Conservation (phyloP, 2,797 vertebrate genomes). For the Myripristis jacobus region DNA sequence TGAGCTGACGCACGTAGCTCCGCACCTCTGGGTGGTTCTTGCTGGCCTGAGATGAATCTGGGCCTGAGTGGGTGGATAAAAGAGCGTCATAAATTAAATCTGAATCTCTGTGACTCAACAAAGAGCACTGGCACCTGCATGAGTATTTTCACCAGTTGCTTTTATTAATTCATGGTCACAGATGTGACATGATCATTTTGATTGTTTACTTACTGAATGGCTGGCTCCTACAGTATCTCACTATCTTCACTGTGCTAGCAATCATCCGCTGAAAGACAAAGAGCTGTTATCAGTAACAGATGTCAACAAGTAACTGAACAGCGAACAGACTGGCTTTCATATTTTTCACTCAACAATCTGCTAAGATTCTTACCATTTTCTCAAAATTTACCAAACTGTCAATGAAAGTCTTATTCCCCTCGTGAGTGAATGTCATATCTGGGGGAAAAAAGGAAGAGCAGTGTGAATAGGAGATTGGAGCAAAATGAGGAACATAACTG, state of each 20-base stretch:
- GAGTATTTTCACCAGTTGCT: neutral
- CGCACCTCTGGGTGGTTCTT: conserved; percentile 96
- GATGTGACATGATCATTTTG: neutral
- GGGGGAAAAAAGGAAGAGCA: conserved; percentile 22
- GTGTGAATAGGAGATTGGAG: neutral
- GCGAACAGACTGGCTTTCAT: neutral
- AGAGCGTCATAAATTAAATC: neutral
- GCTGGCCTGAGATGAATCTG: conserved; percentile 89
- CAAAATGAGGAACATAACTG: conserved; percentile 1
- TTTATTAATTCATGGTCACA: neutral
- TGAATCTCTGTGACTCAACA: neutral
- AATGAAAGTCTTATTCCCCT: conserved; percentile 97
- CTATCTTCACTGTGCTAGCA: conserved; percentile 93
- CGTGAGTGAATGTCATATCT: conserved; percentile 99
- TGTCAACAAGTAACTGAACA: conserved; percentile 1
- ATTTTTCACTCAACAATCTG: conserved; percentile 15
- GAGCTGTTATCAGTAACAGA: conserved; percentile 38
- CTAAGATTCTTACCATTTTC: conserved; percentile 93
- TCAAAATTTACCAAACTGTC: conserved; percentile 99
- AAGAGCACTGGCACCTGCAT: neutral
- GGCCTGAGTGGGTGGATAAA: conserved; percentile 78
- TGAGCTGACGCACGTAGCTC: conserved; percentile 94
- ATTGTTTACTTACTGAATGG: conserved; percentile 91
- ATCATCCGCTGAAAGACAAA: conserved; percentile 94
- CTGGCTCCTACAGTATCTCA: conserved; percentile 93